These are phyloP conservation scores for Alloplasta piceator DNA, from an alignment of 2,888 invertebrate genomes.

Conservation along the genomic window DNA sequence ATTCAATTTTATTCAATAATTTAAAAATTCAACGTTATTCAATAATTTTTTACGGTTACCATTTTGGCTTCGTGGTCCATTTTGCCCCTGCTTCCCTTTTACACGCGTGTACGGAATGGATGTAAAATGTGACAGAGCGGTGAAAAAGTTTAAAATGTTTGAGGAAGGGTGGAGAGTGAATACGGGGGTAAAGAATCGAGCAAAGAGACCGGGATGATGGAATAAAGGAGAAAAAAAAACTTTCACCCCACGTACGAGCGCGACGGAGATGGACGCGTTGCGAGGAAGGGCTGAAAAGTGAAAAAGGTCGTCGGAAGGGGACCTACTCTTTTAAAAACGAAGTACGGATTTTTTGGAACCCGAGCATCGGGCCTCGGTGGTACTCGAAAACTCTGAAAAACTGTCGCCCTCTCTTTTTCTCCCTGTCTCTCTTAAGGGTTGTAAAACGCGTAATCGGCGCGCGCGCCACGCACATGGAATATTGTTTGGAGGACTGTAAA, in stretches of 20 bases:
- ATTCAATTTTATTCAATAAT: too few relatives aligned
- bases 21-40: too few relatives aligned
- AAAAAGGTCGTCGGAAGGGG: slow-evolving; percentile 51
- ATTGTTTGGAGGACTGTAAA: slow-evolving; percentile 37
- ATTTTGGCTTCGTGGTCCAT: too few relatives aligned
- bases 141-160: slow-evolving; percentile 81
- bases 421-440: neutral
- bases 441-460: too few relatives aligned
- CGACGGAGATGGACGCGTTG: slow-evolving; percentile 26
- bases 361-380: too few relatives aligned
- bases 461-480: neutral
- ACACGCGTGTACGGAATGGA: slow-evolving; percentile 29
- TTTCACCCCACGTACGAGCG: slow-evolving; percentile 6
- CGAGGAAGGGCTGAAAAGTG: slow-evolving; percentile 53
- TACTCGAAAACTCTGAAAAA: too few relatives aligned
- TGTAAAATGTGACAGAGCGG: slow-evolving; percentile 67
- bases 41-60: too few relatives aligned
- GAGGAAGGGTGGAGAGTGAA: slow-evolving; percentile 76
- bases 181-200: slow-evolving; percentile 44
- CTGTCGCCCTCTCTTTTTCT: slow-evolving; percentile 13
- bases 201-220: slow-evolving; percentile 23
- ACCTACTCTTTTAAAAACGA: neutral
- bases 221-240: slow-evolving; percentile 39
- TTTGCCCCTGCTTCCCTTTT: too few relatives aligned
- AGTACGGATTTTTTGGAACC: too few relatives aligned